These are phyloP conservation scores for Chironomus riparius DNA, from an alignment of 2,888 invertebrate species.

Conservation along the genomic window DNA sequence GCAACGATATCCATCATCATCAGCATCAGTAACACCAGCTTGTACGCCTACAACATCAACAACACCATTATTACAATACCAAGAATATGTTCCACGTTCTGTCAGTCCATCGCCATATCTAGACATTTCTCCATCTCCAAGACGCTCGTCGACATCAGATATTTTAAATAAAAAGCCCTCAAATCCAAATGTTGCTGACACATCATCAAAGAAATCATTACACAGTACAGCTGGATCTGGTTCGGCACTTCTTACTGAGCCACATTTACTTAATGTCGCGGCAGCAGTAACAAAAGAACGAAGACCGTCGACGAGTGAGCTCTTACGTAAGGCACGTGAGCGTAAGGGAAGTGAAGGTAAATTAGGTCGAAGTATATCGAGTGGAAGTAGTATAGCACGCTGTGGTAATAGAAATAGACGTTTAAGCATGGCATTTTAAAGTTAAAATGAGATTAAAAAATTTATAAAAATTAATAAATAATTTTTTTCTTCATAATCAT, in stretches of 20 bases:
- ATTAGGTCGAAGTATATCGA: slow-evolving; percentile 38
- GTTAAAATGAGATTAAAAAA: not conserved
- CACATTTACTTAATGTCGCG: not conserved
- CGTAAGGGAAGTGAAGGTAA: slow-evolving; percentile 39
- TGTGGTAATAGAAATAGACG: slow-evolving; percentile 34
- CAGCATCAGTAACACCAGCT: slow-evolving; percentile 15
- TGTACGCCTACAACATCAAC: slow-evolving; percentile 13
- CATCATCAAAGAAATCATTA: slow-evolving; percentile 11
- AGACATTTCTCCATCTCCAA: slow-evolving; percentile 31
- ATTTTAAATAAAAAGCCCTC: slow-evolving; percentile 33
- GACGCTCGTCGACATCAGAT: slow-evolving; percentile 42
- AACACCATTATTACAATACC: slow-evolving; percentile 11
- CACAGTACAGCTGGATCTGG: not conserved
- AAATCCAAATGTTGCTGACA: slow-evolving; percentile 22
- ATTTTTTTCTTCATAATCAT: too few relatives aligned
- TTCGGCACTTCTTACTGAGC: not conserved
- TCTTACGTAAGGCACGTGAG: slow-evolving; percentile 39
- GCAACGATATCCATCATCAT: slow-evolving; percentile 31
- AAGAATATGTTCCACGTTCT: slow-evolving; percentile 29
- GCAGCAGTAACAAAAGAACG: slow-evolving; percentile 31
- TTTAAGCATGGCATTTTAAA: slow-evolving; percentile 38
- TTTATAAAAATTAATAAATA: not conserved
- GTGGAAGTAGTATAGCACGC: slow-evolving; percentile 34
- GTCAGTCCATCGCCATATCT: slow-evolving; percentile 38
- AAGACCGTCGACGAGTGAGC: slow-evolving; percentile 40